These are phyloP conservation scores for Anabas testudineus DNA, from an alignment of 2,797 vertebrate species.

Conservation along the genomic window DNA sequence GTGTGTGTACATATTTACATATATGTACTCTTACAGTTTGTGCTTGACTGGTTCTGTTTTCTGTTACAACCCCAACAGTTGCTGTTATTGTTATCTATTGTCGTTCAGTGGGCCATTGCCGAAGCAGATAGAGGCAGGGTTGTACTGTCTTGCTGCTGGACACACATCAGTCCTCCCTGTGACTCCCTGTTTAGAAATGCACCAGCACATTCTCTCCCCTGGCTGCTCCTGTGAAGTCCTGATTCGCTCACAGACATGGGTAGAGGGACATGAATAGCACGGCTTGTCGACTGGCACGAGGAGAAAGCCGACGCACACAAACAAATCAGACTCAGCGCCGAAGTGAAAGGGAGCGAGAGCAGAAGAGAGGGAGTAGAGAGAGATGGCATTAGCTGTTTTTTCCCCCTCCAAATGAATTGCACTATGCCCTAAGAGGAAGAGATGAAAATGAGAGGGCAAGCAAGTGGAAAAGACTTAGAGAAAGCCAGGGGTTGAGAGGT, in stretches of 20 bases:
- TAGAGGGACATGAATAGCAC: conserved; percentile 75
- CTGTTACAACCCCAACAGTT: conserved; percentile 45
- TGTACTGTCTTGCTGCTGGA: conserved; percentile 77
- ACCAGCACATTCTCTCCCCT: conserved; percentile 72
- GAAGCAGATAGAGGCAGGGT: conserved; percentile 68
- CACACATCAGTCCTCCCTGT: conserved; percentile 76
- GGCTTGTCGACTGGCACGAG: conserved; percentile 71
- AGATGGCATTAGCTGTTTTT: conserved; percentile 67
- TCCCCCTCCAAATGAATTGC: conserved; percentile 72
- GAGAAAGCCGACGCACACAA: conserved; percentile 70
- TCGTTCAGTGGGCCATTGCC: conserved; percentile 67
- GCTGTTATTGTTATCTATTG: conserved; percentile 65
- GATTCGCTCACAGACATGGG: conserved; percentile 73
- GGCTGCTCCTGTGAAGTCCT: conserved; percentile 79
- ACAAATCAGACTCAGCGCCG: conserved; percentile 71
- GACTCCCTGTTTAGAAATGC: conserved; percentile 80
- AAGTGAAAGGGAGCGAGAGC: conserved; percentile 67
- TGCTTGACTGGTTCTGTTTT: conserved; percentile 36
- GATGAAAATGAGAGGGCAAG: conserved; percentile 66
- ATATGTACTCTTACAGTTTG: conserved; percentile 42
- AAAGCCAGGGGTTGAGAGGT: conserved; percentile 62
- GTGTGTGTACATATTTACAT: conserved; percentile 54
- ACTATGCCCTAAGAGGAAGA: conserved; percentile 61
- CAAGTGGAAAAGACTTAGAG: conserved; percentile 53
- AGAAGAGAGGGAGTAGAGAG: conserved; percentile 48